Base-by-base conservation (phyloP, 2,797 vertebrate genomes). In the Oryzias dopingdopingensis region DNA sequence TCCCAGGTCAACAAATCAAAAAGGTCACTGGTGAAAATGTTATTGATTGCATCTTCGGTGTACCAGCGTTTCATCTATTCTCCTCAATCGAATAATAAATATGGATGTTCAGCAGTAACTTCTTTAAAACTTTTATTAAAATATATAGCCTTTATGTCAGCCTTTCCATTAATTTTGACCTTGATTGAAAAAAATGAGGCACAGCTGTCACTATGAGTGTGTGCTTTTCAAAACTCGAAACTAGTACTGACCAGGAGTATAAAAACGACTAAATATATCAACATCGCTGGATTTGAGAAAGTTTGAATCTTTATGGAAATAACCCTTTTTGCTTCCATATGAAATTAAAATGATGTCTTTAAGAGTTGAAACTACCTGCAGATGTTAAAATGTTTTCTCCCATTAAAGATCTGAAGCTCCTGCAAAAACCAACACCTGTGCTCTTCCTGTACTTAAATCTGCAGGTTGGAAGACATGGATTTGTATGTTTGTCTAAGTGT, bases 381-480 rank as follows among this genome's bases (percentile, higher is more conserved):
- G 23, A 2, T 14, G 43, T 56, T 74, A 22, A 62, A 58, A 62
- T n/a, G 57, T 49, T 72, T 67, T 76, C 52, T 18, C 23, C 51
- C 50, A 7, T 23, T 59, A 42, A 67, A 73, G 48, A 52, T 67
- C 46, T n/a, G 56, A 48, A 54, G 60, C 41, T 58, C 20, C 29
- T 40, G 52, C 6, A 26, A 29, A 45, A 37, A 42, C 67, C 49
- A 47, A 58, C 42, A 70, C 23, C 3, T 42, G 52, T 37, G 32
- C 32, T 7, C 26, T 42, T 32, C 18, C 17, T 6, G 13, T 65
- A 46, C 26, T 4, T 37, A 37, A 37, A 37, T 37, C 32, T 37
- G 10, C 10, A 37, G 10, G 32, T 37, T 37, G 32, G 32, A 12
- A 37, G 32, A 37, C 32, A 37, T 37, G 32, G 32, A 37, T 37